A percentile compares a stretch with the other conserved stretches of the same genome.
Conservation (phyloP, 2,888 invertebrate species). For the Synanthedon vespiformis region DNA sequence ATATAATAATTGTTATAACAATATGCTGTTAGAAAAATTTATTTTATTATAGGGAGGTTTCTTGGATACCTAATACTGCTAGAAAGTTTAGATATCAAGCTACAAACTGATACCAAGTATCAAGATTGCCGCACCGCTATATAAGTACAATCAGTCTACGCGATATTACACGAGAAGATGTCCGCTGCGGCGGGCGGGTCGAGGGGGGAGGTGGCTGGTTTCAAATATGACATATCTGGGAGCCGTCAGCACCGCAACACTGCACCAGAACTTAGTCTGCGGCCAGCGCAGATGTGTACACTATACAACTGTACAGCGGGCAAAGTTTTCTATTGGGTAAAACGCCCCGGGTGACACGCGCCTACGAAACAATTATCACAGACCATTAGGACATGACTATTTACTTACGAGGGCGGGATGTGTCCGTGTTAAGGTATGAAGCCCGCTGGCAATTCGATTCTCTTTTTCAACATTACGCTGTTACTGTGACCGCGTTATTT, state of each 20-base stretch:
- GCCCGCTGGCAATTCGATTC: constrained; percentile 27
- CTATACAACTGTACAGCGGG: constrained; percentile 14
- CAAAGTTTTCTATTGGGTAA: constrained; percentile 46
- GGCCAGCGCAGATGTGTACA: constrained; percentile 55
- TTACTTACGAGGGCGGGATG: constrained; percentile 43
- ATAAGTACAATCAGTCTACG: constrained; percentile 42
- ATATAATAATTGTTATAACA: too few species aligned
- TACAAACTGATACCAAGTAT: constrained; percentile 10
- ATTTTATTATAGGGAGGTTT: too few species aligned
- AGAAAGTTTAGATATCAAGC: too few species aligned
- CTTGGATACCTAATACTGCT: too few species aligned
- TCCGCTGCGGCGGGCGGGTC: constrained; percentile 26
- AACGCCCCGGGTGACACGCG: constrained; percentile 44
- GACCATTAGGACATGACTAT: constrained; percentile 60
- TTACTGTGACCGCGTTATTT: background rate
- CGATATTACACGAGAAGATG: constrained; percentile 42
- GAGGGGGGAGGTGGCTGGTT: constrained; percentile 11
- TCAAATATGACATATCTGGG: constrained; percentile 65
- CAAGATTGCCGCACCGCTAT: constrained; percentile 16
- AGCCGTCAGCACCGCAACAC: constrained; percentile 58
- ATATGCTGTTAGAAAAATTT: too few species aligned
- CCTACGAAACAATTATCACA: constrained; percentile 55
- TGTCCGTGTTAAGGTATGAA: background rate
- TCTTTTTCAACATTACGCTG: constrained; percentile 7
- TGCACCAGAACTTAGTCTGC: constrained; percentile 59